These are phyloP conservation scores for Epizoanthus fatuus DNA, from an alignment of 92 coral and sea anemone species.

Conservation along the genomic window DNA sequence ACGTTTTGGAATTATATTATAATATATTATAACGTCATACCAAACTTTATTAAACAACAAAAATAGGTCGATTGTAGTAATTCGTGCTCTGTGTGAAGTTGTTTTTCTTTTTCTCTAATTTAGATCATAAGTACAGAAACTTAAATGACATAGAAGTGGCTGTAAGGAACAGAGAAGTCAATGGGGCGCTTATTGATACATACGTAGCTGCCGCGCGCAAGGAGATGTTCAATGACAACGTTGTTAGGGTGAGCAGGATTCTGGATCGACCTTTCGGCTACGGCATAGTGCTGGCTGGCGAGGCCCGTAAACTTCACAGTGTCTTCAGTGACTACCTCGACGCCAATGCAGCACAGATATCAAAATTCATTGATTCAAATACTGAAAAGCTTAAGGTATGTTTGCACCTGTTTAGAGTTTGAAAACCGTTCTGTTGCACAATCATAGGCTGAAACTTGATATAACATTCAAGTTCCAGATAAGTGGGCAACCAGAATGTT, in stretches of 20 bases:
- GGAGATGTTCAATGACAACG: constrained; percentile 64
- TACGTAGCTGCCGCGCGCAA: constrained; percentile 85
- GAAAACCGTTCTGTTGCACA: too few relatives aligned
- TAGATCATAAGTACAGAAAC: constrained; percentile 60
- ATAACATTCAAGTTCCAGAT: too few relatives aligned
- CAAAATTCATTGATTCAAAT: constrained; percentile 39
- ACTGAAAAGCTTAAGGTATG: constrained; percentile 51
- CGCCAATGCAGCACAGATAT: constrained; percentile 50
- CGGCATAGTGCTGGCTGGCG: constrained; percentile 80
- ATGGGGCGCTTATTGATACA: constrained; percentile 84
- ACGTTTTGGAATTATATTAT: too few relatives aligned
- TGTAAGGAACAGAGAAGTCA: constrained; percentile 62
- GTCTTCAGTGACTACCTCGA: constrained; percentile 69
- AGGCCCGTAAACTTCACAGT: constrained; percentile 44
- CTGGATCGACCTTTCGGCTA: constrained; percentile 72
- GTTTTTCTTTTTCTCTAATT: background rate
- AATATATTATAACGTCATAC: too few relatives aligned
- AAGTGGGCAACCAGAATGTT: too few relatives aligned
- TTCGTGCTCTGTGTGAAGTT: background rate
- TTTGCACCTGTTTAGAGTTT: background rate
- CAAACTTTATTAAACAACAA: too few relatives aligned
- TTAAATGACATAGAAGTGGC: constrained; percentile 71
- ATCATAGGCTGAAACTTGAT: too few relatives aligned
- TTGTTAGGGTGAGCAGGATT: constrained; percentile 56
- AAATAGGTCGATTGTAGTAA: too few relatives aligned